Evolutionary conservation across 2,888 invertebrate species (phyloP).

Genomic region (Laspeyria flexula): DNA sequence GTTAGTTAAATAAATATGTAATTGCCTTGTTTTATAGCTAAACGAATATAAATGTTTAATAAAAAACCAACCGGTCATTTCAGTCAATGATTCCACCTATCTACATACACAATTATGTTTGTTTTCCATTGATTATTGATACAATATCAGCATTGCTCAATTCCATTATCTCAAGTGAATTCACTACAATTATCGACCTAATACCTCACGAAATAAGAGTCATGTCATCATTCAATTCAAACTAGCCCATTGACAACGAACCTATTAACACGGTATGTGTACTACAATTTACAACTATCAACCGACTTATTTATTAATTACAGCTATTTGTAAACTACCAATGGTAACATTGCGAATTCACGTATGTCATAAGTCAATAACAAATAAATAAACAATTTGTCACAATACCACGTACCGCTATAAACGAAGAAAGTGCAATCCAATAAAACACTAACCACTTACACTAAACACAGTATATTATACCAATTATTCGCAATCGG

Average conservation of each 20-base stretch:
- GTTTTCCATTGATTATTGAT: slow-evolving; percentile 50
- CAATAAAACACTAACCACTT: slow-evolving; percentile 56
- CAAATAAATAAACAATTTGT: slow-evolving; percentile 63
- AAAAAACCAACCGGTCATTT: background rate
- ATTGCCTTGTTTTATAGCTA: too few relatives aligned
- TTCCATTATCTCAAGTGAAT: slow-evolving; percentile 40
- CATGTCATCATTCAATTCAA: slow-evolving; percentile 26
- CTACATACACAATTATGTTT: slow-evolving; percentile 38
- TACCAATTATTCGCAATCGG: slow-evolving; percentile 54
- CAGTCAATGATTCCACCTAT: background rate
- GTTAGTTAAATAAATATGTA: too few relatives aligned
- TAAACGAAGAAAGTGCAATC: slow-evolving; percentile 62
- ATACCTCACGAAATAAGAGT: slow-evolving; percentile 35
- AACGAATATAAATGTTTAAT: too few relatives aligned
- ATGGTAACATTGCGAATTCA: slow-evolving; percentile 13
- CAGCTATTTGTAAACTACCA: slow-evolving; percentile 8
- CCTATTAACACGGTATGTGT: slow-evolving; percentile 35
- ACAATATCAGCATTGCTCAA: slow-evolving; percentile 48
- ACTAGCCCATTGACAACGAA: slow-evolving; percentile 48
- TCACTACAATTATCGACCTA: slow-evolving; percentile 38
- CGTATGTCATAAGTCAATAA: slow-evolving; percentile 17
- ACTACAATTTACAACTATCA: slow-evolving; percentile 26
- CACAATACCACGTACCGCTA: slow-evolving; percentile 55
- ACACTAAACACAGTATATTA: slow-evolving; percentile 54
- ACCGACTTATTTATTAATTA: slow-evolving; percentile 32